Percentiles rank a stretch among this genome's conserved stretches.
Conservation (phyloP, 2,888 invertebrate species). For the Catocala sponsa region DNA sequence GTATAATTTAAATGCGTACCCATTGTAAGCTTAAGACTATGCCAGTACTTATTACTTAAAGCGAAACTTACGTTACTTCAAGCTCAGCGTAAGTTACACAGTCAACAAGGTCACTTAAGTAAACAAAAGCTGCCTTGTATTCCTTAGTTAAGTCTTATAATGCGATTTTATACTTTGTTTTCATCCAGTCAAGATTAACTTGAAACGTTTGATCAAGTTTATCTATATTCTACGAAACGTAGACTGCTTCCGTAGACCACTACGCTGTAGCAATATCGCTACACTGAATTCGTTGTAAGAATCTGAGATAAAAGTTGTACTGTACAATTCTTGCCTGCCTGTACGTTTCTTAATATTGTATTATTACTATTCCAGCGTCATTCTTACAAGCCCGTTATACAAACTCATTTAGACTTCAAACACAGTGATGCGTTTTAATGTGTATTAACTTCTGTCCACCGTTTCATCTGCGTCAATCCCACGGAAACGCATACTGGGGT, state of each 20-base stretch:
- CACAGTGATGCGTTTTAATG: too few species aligned
- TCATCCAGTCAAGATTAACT: background rate
- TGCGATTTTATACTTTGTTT: slow-evolving; percentile 18
- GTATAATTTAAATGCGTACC: too few species aligned
- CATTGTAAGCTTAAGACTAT: too few species aligned
- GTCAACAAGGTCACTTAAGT: slow-evolving; percentile 12
- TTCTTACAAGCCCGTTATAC: too few species aligned
- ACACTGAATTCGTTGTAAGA: background rate
- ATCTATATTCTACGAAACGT: background rate
- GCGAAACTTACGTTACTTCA: slow-evolving; percentile 3
- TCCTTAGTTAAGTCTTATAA: slow-evolving; percentile 2
- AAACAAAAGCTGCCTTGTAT: slow-evolving; percentile 4
- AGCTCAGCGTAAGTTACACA: slow-evolving; percentile 8
- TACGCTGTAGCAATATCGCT: background rate
- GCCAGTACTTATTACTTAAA: background rate
- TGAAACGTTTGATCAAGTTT: slow-evolving; percentile 22
- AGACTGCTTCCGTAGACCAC: background rate
- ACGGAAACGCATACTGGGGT: too few species aligned
- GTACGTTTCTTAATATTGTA: too few species aligned
- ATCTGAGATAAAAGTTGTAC: slow-evolving; percentile 33
- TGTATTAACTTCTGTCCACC: too few species aligned
- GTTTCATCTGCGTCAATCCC: too few species aligned
- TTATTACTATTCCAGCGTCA: too few species aligned
- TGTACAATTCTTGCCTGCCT: too few species aligned
- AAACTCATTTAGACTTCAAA: too few species aligned